Percentiles rank a stretch among this genome's conserved stretches.
These are phyloP conservation scores for Lithobates sylvaticus DNA, from an alignment of 2,797 vertebrate genomes.

Conservation along the genomic window DNA sequence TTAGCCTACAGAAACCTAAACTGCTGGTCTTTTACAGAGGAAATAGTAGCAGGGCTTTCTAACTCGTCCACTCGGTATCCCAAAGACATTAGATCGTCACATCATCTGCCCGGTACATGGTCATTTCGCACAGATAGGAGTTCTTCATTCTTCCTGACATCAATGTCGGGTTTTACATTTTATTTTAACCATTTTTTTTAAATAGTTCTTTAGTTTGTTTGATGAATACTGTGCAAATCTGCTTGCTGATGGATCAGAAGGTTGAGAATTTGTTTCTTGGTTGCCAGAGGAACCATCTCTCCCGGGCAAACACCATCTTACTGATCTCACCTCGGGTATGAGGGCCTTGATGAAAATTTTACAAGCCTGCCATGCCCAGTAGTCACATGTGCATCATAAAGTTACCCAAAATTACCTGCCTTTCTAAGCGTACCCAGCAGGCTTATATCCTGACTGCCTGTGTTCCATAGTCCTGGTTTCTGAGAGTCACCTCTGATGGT, in stretches of 20 bases:
- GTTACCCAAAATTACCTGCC: neutral
- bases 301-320: neutral
- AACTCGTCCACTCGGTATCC: too few species aligned
- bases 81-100: too few species aligned
- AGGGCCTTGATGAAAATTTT: neutral
- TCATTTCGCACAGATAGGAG: too few species aligned
- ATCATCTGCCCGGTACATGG: too few species aligned
- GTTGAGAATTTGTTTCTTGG: neutral
- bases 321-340: neutral
- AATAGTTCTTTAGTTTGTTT: neutral
- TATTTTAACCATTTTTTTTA: neutral
- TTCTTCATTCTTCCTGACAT: too few species aligned
- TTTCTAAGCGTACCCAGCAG: neutral
- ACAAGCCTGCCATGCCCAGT: neutral
- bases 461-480: neutral
- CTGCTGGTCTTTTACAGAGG: too few species aligned
- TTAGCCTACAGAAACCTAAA: too few species aligned
- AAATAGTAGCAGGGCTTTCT: too few species aligned
- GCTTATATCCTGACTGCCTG: neutral
- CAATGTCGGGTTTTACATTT: too few species aligned
- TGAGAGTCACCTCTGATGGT: neutral
- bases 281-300: conserved; percentile 5
- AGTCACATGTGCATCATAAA: neutral
- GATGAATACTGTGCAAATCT: neutral
- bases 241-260: neutral